Evolutionary conservation across 2,113 vertebrate genomes (phyloP).

Genomic region (Saccopteryx leptura): DNA sequence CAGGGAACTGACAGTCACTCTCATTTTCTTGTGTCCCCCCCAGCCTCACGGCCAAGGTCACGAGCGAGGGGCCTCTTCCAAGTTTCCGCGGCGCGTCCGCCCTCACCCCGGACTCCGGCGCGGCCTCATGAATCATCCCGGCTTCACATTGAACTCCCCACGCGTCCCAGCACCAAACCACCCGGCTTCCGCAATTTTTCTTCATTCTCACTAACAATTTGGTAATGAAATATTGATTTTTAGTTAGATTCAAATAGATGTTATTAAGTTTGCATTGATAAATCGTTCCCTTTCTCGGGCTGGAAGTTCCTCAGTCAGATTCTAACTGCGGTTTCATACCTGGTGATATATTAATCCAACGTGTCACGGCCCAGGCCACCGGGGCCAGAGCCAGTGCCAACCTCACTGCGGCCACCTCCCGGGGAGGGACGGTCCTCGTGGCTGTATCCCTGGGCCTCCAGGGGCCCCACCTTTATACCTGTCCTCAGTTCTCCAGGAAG

Average conservation of each 20-base stretch:
- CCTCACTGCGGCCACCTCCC: slow-evolving; percentile 86
- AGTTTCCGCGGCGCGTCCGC: slow-evolving; percentile 92
- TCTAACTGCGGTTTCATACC: slow-evolving; percentile 92
- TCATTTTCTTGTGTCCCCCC: slow-evolving; percentile 93
- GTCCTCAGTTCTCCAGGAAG: neutral
- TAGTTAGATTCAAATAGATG: slow-evolving; percentile 99
- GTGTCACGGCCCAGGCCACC: slow-evolving; percentile 88
- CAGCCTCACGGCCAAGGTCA: slow-evolving; percentile 93
- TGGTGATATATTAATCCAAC: slow-evolving; percentile 94
- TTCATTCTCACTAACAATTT: slow-evolving; percentile 99
- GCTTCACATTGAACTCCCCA: slow-evolving; percentile 97
- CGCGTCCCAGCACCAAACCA: slow-evolving; percentile 94
- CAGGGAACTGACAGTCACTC: slow-evolving; percentile 95
- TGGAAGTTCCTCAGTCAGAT: slow-evolving; percentile 96
- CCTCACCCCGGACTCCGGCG: slow-evolving; percentile 89
- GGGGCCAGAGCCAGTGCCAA: slow-evolving; percentile 83
- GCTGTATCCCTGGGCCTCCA: slow-evolving; percentile 29
- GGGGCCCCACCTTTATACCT: neutral
- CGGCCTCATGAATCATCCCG: slow-evolving; percentile 99
- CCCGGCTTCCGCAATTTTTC: slow-evolving; percentile 99
- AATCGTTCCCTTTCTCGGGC: slow-evolving; percentile 95
- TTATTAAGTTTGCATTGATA: slow-evolving; percentile 99
- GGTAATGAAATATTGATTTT: slow-evolving; percentile 99
- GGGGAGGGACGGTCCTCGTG: slow-evolving; percentile 79
- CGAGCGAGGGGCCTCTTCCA: slow-evolving; percentile 91